A percentile compares a stretch with the other conserved stretches of the same genome.
Conservation (phyloP, 2,113 vertebrate genomes). For the Panthera leo region DNA sequence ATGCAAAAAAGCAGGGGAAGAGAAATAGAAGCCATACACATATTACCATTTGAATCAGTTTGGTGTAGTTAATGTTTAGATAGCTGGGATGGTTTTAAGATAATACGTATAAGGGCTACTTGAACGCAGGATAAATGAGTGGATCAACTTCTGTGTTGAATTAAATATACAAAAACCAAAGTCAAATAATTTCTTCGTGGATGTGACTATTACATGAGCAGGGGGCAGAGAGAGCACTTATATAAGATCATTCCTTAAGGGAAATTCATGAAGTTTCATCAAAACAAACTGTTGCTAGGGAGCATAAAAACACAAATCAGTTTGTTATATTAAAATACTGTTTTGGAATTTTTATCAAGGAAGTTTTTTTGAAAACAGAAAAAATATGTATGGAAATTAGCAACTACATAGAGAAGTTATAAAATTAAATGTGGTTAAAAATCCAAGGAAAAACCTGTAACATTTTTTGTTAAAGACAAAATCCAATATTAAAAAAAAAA, state of each 20-base stretch:
- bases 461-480: conserved; percentile 37
- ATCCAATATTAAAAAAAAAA: not conserved
- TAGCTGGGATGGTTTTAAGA: not conserved
- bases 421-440: conserved; percentile 22
- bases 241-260: not conserved
- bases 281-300: conserved; percentile 28
- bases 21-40: not conserved
- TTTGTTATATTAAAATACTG: conserved; percentile 12
- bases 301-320: not conserved
- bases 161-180: conserved; percentile 39
- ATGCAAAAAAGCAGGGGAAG: not conserved
- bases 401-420: not conserved
- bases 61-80: not conserved
- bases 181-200: not conserved
- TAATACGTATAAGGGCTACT: not conserved
- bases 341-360: not conserved
- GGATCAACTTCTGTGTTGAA: not conserved
- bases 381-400: not conserved
- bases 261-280: conserved; percentile 26
- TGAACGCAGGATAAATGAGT: not conserved
- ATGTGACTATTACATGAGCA: not conserved
- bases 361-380: conserved; percentile 23
- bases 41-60: not conserved
- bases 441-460: not conserved
- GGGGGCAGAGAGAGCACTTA: not conserved